Conservation (phyloP, 2,113 vertebrate genomes). For the Ciconia maguari region DNA sequence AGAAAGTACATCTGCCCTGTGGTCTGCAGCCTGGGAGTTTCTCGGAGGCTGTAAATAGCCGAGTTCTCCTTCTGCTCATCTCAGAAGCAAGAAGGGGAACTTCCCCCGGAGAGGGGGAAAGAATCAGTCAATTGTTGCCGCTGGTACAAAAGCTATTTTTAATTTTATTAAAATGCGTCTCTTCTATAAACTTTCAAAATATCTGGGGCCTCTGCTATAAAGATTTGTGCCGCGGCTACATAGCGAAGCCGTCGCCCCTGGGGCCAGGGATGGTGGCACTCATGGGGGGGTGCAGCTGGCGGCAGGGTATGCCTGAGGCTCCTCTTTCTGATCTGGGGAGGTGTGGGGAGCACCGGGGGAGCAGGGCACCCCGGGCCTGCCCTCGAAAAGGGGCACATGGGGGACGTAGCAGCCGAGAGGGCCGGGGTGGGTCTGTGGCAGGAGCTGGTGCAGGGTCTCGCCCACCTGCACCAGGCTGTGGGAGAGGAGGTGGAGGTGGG, state of each 20-base stretch:
- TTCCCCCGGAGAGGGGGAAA: not conserved
- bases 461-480: slow-evolving; percentile 42
- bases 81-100: slow-evolving; percentile 40
- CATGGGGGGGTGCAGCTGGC: fast-evolving
- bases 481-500: slow-evolving; percentile 6
- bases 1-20: not conserved
- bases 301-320: not conserved
- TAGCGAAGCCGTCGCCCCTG: not conserved
- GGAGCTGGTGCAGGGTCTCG: not conserved
- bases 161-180: not conserved
- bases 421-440: not conserved
- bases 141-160: slow-evolving; percentile 35
- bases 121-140: fast-evolving
- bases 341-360: fast-evolving
- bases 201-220: not conserved
- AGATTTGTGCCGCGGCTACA: fast-evolving
- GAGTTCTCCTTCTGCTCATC: not conserved
- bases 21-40: not conserved
- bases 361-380: not conserved
- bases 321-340: not conserved
- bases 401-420: fast-evolving
- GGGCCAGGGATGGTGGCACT: not conserved
- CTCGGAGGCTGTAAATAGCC: not conserved
- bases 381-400: fast-evolving
- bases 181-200: slow-evolving; percentile 31